Evolutionary conservation across 2,888 invertebrate genomes (phyloP), one percentile per base, ranked within the genome.

Genomic region (Sphaerophoria rueppellii): DNA sequence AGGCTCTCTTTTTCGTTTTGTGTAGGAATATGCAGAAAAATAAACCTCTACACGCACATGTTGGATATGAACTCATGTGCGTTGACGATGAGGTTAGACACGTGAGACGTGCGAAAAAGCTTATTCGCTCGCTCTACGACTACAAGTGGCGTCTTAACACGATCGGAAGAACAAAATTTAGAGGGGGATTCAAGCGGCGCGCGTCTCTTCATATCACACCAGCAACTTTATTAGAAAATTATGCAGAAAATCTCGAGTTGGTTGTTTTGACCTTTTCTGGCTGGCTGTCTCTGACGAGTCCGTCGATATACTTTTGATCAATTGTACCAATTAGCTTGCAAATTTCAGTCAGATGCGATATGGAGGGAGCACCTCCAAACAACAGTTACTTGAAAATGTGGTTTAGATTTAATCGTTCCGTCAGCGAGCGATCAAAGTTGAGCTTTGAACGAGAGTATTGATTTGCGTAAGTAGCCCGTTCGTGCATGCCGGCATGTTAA

Each of bases 271-370:
- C 40, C 60, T 50, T 73, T 61, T 60, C n/a, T 24, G 7, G 40
- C 43, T 50, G 50, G 34, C 32, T 35, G 50, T 16, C 24, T 16
- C 37, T 37, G 61, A 54, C 67, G 75, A 52, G 50, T 34, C 5
- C 34, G 54, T 6, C 73, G 61, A 74, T 40, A 37, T 6, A 72
- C 77, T 73, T 72, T 50, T 71, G 74, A 79, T 75, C 74, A 79
- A 82, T 82, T 78, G 78, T 34, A 43, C 73, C 69, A 77, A 82
- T 73, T 78, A 70, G 70, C 34, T 58, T 55, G 55, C 58, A 52
- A 48, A 37, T 58, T 65, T 71, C 52, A 46, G 54, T 24, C 57
- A 55, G 54, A 67, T 54, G 16, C 32, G 34, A 50, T 60, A 65
- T 60, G 9, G 24, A 24, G 24, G 24, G 24, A 24, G 24, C 24